Evolutionary conservation across 2,113 vertebrate genomes (phyloP), one percentile per base, ranked within the genome.

Genomic region (Zeus faber): DNA sequence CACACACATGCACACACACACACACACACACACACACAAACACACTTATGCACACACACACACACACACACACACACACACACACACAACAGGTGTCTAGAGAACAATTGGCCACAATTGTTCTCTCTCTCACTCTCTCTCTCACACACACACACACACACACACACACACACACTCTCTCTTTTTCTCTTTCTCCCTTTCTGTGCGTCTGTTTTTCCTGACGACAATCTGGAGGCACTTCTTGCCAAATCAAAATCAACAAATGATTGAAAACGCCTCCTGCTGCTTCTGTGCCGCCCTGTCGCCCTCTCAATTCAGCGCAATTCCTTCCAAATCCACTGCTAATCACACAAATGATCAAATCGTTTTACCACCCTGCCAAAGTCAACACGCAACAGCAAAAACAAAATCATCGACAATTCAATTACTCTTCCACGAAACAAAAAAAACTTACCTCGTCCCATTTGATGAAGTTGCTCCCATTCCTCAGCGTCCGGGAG

Each of bases 391-490:
- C n/a, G n/a, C n/a, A n/a, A n/a, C n/a, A n/a, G n/a, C n/a, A n/a
- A n/a, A n/a, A n/a, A n/a, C n/a, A n/a, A n/a, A n/a, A n/a, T n/a
- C n/a, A n/a, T n/a, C n/a, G n/a, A n/a, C 37, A 16, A 17, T 41
- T 20, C 16, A 39, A 39, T 39, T 39, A n/a, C 11, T 1, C 14
- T 14, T 39, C 6, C 10, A 45, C 27, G 24, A 23, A 14, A 50
- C n/a, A 27, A n/a, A 26, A 27, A 26, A 49, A 2, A 61, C 91
- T 91, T 79, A 95, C 93, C 91, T 95, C 94, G 70, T 95, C 94
- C 94, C 94, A 95, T 89, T 93, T 95, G 65, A 92, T 93, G 87
- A 95, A 95, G 87, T 93, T 93, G 82, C 91, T 94, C 73, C 94
- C 94, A 64, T 88, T 91, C 73, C 85, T 89, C 76, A 95, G 89